Conservation (phyloP, 2,113 vertebrate genomes). For the Oreotrochilus melanogaster region DNA sequence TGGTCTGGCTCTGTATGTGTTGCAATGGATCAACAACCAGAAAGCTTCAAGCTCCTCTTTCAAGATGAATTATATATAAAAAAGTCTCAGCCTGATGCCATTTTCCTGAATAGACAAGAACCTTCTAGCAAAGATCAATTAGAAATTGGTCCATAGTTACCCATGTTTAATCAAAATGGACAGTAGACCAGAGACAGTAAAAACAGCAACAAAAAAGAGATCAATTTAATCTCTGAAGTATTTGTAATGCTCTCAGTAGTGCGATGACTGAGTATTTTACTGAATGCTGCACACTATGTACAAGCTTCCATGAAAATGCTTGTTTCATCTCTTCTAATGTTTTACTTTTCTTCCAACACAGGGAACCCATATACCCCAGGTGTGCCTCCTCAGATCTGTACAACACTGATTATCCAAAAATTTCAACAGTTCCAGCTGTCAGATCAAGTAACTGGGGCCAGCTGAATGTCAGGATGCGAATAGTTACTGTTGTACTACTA, state of each 20-base stretch:
- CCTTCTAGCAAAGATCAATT: background rate
- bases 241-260: background rate
- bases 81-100: background rate
- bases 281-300: background rate
- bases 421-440: conserved; percentile 61
- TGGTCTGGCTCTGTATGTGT: background rate
- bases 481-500: conserved; percentile 79
- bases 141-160: background rate
- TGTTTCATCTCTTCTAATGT: conserved; percentile 11
- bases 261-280: background rate
- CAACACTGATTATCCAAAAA: conserved; percentile 31
- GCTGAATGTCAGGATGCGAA: conserved; percentile 85
- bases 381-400: conserved; percentile 70
- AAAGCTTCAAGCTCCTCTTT: background rate
- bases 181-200: background rate
- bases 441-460: conserved; percentile 60
- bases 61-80: background rate
- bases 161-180: background rate
- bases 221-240: background rate
- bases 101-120: background rate
- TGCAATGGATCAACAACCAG: background rate
- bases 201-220: background rate
- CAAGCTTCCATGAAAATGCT: background rate
- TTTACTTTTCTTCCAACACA: conserved; percentile 64
- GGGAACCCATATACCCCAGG: conserved; percentile 64